These are phyloP conservation scores for Protonibea diacanthus DNA, from an alignment of 2,797 vertebrate species.

Conservation along the genomic window DNA sequence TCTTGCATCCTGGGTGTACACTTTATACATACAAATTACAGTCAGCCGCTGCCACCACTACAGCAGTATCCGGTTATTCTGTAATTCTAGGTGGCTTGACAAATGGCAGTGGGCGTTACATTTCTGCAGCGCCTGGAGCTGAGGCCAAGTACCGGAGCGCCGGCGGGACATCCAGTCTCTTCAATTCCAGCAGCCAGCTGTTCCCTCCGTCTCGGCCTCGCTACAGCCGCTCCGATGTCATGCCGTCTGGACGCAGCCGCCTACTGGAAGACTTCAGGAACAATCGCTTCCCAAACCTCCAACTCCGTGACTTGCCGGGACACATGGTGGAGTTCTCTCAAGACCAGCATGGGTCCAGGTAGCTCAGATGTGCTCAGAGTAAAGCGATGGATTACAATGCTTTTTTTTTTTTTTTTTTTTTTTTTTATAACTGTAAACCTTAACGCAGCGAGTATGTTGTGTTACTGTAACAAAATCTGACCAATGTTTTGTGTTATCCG, in stretches of 20 bases:
- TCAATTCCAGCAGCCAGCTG: constrained; percentile 97
- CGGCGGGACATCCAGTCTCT: constrained; percentile 93
- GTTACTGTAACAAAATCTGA: background rate
- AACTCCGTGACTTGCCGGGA: constrained; percentile 95
- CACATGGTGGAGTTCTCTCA: constrained; percentile 99
- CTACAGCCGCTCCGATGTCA: constrained; percentile 96
- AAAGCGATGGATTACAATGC: no score
- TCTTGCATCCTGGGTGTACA: background rate
- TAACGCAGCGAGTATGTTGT: background rate
- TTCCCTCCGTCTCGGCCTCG: constrained; percentile 96
- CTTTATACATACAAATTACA: background rate
- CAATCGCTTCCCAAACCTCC: constrained; percentile 98
- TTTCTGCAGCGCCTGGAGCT: constrained; percentile 96
- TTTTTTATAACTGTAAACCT: background rate
- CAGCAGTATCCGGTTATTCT: background rate
- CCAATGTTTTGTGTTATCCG: background rate
- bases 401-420: no score
- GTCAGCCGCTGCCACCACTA: background rate
- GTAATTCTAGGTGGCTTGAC: constrained; percentile 91
- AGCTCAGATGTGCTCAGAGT: constrained; percentile 32
- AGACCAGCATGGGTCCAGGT: constrained; percentile 98
- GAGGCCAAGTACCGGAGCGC: constrained; percentile 97
- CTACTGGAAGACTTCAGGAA: constrained; percentile 97
- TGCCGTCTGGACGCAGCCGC: constrained; percentile 96
- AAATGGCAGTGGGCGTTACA: constrained; percentile 97